These are phyloP conservation scores for Drosophila picticornis DNA, from an alignment of 2,888 invertebrate species.

Conservation along the genomic window DNA sequence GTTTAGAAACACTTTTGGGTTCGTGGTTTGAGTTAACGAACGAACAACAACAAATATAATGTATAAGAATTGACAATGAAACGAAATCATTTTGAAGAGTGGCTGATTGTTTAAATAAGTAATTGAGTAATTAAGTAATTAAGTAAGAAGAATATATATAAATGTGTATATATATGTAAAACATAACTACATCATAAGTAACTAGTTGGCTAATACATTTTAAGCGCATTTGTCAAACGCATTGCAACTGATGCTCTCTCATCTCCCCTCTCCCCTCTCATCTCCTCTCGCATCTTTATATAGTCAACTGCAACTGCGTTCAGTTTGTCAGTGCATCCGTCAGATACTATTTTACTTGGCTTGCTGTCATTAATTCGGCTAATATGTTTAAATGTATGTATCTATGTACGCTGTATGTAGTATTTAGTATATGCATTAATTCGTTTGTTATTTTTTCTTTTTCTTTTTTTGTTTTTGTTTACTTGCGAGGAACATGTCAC, in stretches of 20 bases:
- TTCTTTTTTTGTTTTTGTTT: constrained; percentile 15
- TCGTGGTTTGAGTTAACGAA: constrained; percentile 15
- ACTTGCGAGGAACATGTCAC: constrained; percentile 78
- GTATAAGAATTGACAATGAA: constrained; percentile 19
- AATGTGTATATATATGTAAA: constrained; percentile 27
- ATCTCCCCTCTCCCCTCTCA: neutral
- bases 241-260: constrained; percentile 42
- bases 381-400: constrained; percentile 50
- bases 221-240: constrained; percentile 41
- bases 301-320: constrained; percentile 24
- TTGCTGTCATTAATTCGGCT: constrained; percentile 58
- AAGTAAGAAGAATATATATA: neutral
- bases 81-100: constrained; percentile 16
- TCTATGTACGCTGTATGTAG: constrained; percentile 29
- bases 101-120: constrained; percentile 17
- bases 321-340: constrained; percentile 10
- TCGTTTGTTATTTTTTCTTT: constrained; percentile 34
- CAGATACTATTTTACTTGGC: constrained; percentile 12
- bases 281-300: constrained; percentile 1
- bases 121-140: constrained; percentile 8
- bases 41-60: constrained; percentile 35
- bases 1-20: constrained; percentile 14
- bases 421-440: constrained; percentile 18
- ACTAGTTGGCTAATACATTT: constrained; percentile 51
- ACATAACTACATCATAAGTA: constrained; percentile 53